phyloP scores from a whole-genome alignment of 2,888 invertebrate genomes.

The Troides aeacus region DNA sequence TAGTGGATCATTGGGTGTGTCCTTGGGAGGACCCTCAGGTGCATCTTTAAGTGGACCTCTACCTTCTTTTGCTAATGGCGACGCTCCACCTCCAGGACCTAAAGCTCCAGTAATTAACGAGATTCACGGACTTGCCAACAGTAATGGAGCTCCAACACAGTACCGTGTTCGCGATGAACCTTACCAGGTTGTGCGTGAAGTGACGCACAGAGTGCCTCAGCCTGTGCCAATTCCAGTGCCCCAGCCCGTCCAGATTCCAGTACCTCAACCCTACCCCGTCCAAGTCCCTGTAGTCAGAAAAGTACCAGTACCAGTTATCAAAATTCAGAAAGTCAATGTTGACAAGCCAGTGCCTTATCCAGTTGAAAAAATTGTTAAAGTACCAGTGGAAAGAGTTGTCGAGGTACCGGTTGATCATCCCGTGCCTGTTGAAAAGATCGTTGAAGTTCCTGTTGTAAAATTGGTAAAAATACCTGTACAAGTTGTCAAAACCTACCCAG shows the following conservation, averaged over 20 bases:
- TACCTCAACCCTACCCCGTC: constrained; percentile 81
- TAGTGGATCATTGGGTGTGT: constrained; percentile 14
- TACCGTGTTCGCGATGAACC: constrained; percentile 67
- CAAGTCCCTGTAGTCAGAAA: constrained; percentile 77
- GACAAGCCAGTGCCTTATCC: constrained; percentile 81
- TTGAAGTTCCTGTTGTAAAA: constrained; percentile 78
- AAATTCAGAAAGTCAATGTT: constrained; percentile 77
- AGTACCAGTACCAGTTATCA: constrained; percentile 78
- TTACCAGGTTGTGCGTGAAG: constrained; percentile 66
- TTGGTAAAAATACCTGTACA: constrained; percentile 70
- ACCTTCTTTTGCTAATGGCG: constrained; percentile 38
- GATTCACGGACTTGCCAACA: constrained; percentile 68
- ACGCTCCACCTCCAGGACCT: constrained; percentile 53
- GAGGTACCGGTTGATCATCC: constrained; percentile 78
- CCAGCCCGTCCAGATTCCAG: constrained; percentile 75
- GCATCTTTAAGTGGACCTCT: constrained; percentile 22
- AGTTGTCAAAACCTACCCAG: constrained; percentile 67
- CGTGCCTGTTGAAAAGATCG: constrained; percentile 73
- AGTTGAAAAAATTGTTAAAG: constrained; percentile 80
- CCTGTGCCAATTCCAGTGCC: constrained; percentile 77
- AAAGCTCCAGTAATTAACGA: constrained; percentile 66
- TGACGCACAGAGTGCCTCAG: constrained; percentile 79
- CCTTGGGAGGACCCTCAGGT: constrained; percentile 9
- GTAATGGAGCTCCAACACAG: constrained; percentile 63
- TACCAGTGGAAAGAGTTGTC: constrained; percentile 79